Base-by-base conservation (phyloP, 1,140 invertebrate species). In the Drosophila auraria region DNA sequence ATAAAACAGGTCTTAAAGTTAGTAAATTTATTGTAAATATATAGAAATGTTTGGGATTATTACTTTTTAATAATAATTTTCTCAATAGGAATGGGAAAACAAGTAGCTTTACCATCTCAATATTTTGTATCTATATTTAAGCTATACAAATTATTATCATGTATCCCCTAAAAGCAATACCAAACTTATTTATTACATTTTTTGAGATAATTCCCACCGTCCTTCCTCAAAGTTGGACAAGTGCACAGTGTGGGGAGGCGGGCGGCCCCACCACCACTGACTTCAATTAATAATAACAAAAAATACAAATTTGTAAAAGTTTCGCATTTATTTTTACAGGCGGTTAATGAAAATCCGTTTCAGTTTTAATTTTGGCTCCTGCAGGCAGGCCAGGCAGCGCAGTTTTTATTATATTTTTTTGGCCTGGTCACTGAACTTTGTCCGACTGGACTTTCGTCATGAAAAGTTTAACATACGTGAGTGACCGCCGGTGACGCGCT, bases 401-500 rank as follows among this genome's bases (percentile, higher is more conserved):
- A 15, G 45, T 58, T 47, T 25, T 33, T 20, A 20, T 59, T 33
- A n/a, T n/a, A n/a, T 64, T 65, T 68, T 68, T 61, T 69, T 61
- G 65, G 78, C 44, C 17, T 79, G 84, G 84, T 89, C 86, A 78
- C 44, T 86, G 84, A 89, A 90, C 84, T 89, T 89, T 89, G 84
- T 89, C 84, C 84, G 84, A 89, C 59, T 89, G 84, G 84, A 90
- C 84, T 89, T 90, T 84, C 84, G 84, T 89, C 84, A 89, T 49
- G 69, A 78, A 89, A 75, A 82, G 66, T 79, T 84, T 66, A 76
- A 79, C 86, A 82, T 84, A 90, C 78, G 80, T 63, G 70, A 64
- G 66, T 38, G 53, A 57, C 68, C 42, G 64, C 36, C 49, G 49
- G 69, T 83, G 83, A 87, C 77, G 84, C 61, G 45, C 27, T 66